These are phyloP conservation scores for Tenthredo mesomela DNA, from an alignment of 2,888 invertebrate species.

Conservation along the genomic window DNA sequence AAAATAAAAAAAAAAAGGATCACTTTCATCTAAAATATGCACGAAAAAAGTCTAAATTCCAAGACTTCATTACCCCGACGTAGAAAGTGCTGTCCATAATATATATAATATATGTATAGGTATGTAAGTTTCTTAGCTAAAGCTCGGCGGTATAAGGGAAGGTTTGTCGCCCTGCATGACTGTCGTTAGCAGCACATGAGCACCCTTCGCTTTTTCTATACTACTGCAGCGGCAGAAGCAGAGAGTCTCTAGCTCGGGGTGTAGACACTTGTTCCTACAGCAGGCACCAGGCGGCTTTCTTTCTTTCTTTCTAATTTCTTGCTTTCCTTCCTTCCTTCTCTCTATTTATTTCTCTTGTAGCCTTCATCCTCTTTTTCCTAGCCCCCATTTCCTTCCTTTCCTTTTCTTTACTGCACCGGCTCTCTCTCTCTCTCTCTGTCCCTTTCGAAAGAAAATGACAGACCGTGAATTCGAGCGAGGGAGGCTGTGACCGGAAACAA, in stretches of 20 bases:
- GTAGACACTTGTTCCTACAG: constrained; percentile 38
- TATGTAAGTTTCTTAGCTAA: neutral
- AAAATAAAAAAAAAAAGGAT: neutral
- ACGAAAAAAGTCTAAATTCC: neutral
- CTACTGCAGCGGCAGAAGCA: neutral
- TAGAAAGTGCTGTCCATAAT: neutral
- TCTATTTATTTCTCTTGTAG: neutral
- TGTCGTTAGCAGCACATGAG: constrained; percentile 36
- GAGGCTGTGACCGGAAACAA: constrained; percentile 40
- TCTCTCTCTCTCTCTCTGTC: neutral
- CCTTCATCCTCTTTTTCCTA: neutral
- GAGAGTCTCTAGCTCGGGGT: neutral
- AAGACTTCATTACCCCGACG: constrained; percentile 7
- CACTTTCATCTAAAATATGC: too few species aligned
- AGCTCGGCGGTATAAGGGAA: neutral
- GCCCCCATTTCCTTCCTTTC: neutral
- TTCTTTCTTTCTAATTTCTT: constrained; percentile 46
- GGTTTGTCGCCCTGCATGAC: neutral
- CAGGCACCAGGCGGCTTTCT: constrained; percentile 64
- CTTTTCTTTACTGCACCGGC: neutral
- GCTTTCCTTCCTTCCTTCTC: constrained; percentile 23
- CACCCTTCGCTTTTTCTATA: constrained; percentile 32
- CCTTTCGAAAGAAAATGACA: neutral
- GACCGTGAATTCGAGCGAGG: neutral
- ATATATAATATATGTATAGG: too few species aligned